Evolutionary conservation across 2,113 vertebrate genomes (phyloP), one percentile per base, ranked within the genome.

Genomic region (Tichodroma muraria): DNA sequence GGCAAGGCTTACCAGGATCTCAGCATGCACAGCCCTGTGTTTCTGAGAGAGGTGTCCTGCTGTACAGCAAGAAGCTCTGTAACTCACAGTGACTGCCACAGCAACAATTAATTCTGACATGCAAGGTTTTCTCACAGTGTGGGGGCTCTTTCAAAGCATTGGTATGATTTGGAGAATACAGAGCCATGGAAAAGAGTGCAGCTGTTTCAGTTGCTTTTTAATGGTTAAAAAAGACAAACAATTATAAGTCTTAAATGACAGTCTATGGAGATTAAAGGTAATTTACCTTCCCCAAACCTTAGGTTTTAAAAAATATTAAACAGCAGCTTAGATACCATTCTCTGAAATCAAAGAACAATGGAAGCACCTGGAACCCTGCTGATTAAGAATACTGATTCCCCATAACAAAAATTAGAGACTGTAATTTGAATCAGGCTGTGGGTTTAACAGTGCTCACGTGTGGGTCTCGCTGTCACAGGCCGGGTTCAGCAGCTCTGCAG

Each of bases 51-150:
- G 28, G 15, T 2, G 15, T 84, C 79, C 81, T 88, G 50, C 76
- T 93, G 38, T 33, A 91, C 88, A 68, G 50, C 35, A 85, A 87
- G 52, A 11, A 91, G 72, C 68, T 66, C 89, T 92, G 80, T 65
- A 88, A 87, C 57, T 89, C 89, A 15, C 71, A 65, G 83, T 47
- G 73, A 87, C 92, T 84, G 78, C 47, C 80, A 91, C 71, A 69
- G 85, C 87, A 95, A 85, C 91, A 95, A 96, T 97, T 95, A 96
- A 93, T 96, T 94, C 93, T 97, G 93, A 94, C 89, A 60, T 35
- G 54, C 35, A 73, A 85, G 82, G 75, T 79, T 91, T 93, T 87
- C 92, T 97, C 73, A n/a, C 80, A 89, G 64, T 80, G 54, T 92
- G 71, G 80, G 44, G 38, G 76, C 53, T 88, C 61, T 89, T 94